Conservation (phyloP, 2,888 invertebrate species). For the Andrena fulva region DNA sequence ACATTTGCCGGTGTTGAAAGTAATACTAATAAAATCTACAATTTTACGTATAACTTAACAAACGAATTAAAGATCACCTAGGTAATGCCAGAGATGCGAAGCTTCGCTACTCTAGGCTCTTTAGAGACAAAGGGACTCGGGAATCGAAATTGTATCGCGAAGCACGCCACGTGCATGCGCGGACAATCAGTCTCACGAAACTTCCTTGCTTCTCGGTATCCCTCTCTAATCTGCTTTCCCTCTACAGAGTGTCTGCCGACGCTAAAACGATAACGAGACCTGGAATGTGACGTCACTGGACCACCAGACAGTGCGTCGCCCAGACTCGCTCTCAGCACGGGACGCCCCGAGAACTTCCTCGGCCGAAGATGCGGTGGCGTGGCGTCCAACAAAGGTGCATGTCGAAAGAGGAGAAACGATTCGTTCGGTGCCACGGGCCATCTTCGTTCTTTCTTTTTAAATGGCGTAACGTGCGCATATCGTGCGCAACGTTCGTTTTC, state of each 20-base stretch:
- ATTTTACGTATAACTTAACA: no score
- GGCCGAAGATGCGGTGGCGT: not conserved
- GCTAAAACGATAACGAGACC: constrained; percentile 70
- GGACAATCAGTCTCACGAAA: constrained; percentile 49
- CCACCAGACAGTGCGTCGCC: constrained; percentile 80
- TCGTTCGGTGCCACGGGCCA: not conserved
- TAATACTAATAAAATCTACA: no score
- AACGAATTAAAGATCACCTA: no score
- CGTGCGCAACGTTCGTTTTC: constrained; percentile 14
- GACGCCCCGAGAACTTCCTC: constrained; percentile 55
- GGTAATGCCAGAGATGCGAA: not conserved
- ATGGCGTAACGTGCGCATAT: not conserved
- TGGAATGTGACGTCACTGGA: constrained; percentile 72
- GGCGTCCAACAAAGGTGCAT: constrained; percentile 8
- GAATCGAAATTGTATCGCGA: constrained; percentile 38
- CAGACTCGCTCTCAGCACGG: constrained; percentile 67
- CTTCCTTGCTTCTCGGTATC: constrained; percentile 60
- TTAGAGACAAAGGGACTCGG: constrained; percentile 27
- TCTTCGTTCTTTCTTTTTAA: not conserved
- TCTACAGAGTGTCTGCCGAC: constrained; percentile 44
- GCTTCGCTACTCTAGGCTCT: not conserved
- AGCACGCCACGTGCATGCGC: constrained; percentile 24
- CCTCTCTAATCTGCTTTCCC: constrained; percentile 61
- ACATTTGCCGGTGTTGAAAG: no score
- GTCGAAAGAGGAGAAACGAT: not conserved